phyloP scores from a whole-genome alignment of 2,888 invertebrate species.

The Ectemnius lituratus region DNA sequence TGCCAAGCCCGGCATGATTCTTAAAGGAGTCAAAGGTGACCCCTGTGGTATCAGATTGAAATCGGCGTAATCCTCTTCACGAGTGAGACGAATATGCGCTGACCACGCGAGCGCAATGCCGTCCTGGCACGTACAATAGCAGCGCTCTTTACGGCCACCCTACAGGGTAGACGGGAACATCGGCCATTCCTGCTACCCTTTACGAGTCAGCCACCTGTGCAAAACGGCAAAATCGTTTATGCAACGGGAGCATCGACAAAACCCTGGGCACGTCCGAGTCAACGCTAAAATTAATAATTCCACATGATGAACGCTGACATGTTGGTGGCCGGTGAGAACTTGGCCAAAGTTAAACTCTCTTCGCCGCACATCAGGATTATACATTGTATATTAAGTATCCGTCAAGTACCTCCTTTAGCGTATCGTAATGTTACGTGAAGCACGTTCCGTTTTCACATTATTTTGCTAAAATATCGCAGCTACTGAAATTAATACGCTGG shows the following conservation, averaged over 20 bases:
- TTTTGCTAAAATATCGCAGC: too few species aligned
- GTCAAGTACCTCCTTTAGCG: too few species aligned
- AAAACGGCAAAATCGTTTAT: conserved; percentile 52
- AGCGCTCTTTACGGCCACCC: conserved; percentile 43
- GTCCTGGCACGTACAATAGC: conserved; percentile 51
- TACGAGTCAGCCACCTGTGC: conserved; percentile 59
- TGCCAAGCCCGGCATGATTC: conserved; percentile 40
- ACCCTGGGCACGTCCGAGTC: conserved; percentile 42
- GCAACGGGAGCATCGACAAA: conserved; percentile 34
- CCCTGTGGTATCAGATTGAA: conserved; percentile 21
- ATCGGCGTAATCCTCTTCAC: conserved; percentile 23
- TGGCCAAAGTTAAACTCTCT: too few species aligned
- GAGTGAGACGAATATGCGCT: conserved; percentile 31
- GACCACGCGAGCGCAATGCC: conserved; percentile 20
- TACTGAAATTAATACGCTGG: too few species aligned
- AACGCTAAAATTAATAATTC: conserved; percentile 59
- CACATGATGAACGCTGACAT: conserved; percentile 33
- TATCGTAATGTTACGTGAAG: too few species aligned
- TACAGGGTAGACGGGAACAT: conserved; percentile 27
- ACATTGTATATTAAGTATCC: too few species aligned
- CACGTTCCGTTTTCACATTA: too few species aligned
- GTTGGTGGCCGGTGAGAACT: too few species aligned
- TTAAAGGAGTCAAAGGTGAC: conserved; percentile 39
- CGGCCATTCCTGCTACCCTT: conserved; percentile 44
- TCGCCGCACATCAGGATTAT: too few species aligned